Percentiles rank a stretch among this genome's conserved stretches.
Evolutionary conservation across 37 sponge, comb jelly and placozoan genomes (phyloP).

Genomic region (Bolinopsis microptera): DNA sequence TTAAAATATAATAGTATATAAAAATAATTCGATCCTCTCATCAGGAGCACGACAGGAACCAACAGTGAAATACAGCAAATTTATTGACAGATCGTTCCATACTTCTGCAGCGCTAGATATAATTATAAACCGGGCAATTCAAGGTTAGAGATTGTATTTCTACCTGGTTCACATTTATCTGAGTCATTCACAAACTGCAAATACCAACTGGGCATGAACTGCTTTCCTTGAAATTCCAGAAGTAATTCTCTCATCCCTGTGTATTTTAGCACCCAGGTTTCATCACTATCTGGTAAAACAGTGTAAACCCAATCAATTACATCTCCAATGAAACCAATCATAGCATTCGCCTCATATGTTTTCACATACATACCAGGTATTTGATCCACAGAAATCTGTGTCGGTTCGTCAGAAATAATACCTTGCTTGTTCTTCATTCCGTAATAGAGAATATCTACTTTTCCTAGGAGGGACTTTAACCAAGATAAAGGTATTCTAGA

Average conservation of each 20-base stretch:
- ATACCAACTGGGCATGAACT: background rate
- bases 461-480: background rate
- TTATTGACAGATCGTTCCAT: too few species aligned
- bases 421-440: background rate
- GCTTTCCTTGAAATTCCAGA: background rate
- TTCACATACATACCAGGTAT: background rate
- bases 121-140: too few species aligned
- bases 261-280: background rate
- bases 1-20: too few species aligned
- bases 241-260: background rate
- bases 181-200: background rate
- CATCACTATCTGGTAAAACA: background rate
- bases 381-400: background rate
- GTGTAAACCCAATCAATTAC: background rate
- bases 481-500: background rate
- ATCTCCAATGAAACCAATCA: background rate
- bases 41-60: too few species aligned
- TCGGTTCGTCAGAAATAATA: background rate
- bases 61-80: too few species aligned
- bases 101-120: too few species aligned
- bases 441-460: background rate
- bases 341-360: background rate
- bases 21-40: too few species aligned
- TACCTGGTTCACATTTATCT: background rate
- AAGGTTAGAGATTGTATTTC: too few species aligned